Percentiles rank a stretch among this genome's conserved stretches.
Conservation (phyloP, 2,797 vertebrate genomes). For the Thalassophryne amazonica region DNA sequence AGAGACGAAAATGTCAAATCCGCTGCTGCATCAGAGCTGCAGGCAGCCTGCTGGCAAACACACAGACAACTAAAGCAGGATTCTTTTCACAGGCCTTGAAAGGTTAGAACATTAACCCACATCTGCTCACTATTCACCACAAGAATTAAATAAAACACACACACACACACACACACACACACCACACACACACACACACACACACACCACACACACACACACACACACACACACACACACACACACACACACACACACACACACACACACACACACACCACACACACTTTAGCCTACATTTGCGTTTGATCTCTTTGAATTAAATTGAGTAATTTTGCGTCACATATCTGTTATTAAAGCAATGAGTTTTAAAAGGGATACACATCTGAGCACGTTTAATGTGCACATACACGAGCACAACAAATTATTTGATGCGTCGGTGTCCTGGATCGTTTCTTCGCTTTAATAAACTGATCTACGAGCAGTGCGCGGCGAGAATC, state of each 20-base stretch:
- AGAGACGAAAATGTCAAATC: conserved; percentile 66
- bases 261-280: no score
- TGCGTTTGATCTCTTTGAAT: conserved; percentile 22
- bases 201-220: no score
- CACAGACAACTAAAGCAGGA: conserved; percentile 29
- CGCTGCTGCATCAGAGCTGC: conserved; percentile 34
- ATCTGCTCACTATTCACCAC: no score
- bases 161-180: no score
- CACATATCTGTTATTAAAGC: conserved; percentile 47
- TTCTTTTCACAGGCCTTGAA: conserved; percentile 38
- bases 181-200: no score
- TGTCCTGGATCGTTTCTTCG: conserved; percentile 40
- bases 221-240: no score
- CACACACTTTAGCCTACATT: no score
- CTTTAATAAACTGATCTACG: conserved; percentile 15
- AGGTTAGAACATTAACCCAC: conserved; percentile 30
- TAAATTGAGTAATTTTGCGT: conserved; percentile 49
- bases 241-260: no score
- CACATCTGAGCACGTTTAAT: conserved; percentile 42
- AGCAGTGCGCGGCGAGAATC: no score
- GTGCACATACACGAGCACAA: conserved; percentile 49
- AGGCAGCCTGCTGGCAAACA: conserved; percentile 48
- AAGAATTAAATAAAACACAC: no score
- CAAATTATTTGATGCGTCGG: background rate
- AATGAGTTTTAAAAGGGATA: conserved; percentile 10